Evolutionary conservation across 2,888 invertebrate species (phyloP).

Genomic region (Chloromyia formosa): DNA sequence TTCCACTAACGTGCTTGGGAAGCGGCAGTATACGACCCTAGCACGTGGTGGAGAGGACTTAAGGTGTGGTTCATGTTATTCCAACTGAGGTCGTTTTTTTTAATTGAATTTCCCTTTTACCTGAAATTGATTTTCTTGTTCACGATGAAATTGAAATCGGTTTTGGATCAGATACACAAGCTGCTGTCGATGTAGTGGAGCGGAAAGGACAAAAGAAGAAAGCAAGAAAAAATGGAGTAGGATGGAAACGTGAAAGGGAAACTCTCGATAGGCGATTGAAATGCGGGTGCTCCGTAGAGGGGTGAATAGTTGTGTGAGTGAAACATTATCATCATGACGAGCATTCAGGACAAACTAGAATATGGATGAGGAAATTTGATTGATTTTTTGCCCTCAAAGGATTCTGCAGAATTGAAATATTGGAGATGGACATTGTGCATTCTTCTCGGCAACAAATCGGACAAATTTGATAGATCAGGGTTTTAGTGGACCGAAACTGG

Average conservation of each 20-base stretch:
- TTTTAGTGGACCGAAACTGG: too few species aligned
- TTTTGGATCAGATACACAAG: constrained; percentile 1
- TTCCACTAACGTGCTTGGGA: background rate
- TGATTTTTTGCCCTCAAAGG: constrained; percentile 23
- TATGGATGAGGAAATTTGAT: constrained; percentile 29
- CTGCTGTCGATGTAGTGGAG: background rate
- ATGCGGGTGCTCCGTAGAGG: background rate
- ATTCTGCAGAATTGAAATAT: background rate
- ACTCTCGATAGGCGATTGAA: constrained; percentile 11
- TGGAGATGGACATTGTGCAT: too few species aligned
- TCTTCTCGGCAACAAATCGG: too few species aligned
- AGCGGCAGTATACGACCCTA: background rate
- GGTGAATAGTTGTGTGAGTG: background rate
- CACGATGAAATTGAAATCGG: constrained; percentile 30
- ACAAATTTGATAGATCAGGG: too few species aligned
- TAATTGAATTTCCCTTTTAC: constrained; percentile 44
- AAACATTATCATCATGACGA: background rate
- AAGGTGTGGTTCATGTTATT: constrained; percentile 37
- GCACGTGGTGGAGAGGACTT: background rate
- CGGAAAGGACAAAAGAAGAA: constrained; percentile 2
- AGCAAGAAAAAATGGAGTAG: too few species aligned
- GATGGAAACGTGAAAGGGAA: constrained; percentile 25
- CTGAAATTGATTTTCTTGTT: constrained; percentile 41
- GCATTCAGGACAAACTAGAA: background rate
- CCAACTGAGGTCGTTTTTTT: constrained; percentile 30